These are phyloP conservation scores for Gryllus bimaculatus DNA, from an alignment of 1,140 invertebrate species.

Conservation along the genomic window DNA sequence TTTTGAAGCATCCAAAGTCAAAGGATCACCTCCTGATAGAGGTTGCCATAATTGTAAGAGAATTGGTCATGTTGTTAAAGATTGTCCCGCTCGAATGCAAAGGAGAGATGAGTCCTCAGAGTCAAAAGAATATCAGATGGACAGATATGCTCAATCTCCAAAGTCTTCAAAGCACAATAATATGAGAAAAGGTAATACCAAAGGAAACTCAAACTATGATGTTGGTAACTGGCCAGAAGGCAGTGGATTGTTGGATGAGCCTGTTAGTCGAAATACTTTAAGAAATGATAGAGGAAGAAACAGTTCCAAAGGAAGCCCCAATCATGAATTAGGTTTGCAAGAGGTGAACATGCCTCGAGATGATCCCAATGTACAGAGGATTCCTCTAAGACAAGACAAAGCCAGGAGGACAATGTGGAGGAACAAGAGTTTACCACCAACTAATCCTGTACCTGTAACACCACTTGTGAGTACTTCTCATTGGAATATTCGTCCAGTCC, in stretches of 20 bases:
- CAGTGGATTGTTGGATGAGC: too few relatives aligned
- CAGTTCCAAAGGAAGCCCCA: too few relatives aligned
- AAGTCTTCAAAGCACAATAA: not conserved
- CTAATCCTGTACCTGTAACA: not conserved
- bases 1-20: conserved; percentile 36
- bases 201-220: too few relatives aligned
- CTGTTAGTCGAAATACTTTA: too few relatives aligned
- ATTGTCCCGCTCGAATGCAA: conserved; percentile 34
- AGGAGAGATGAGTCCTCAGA: not conserved
- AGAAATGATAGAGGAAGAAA: too few relatives aligned
- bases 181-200: not conserved
- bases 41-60: conserved; percentile 47
- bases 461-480: not conserved
- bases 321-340: too few relatives aligned
- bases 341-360: not conserved
- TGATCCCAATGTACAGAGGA: not conserved
- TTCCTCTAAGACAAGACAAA: too few relatives aligned
- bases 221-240: too few relatives aligned
- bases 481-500: not conserved
- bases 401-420: too few relatives aligned
- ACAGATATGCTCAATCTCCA: not conserved
- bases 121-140: not conserved
- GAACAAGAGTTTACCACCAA: not conserved
- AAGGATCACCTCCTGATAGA: conserved; percentile 43
- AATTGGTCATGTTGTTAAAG: conserved; percentile 48